Evolutionary conservation across 2,888 invertebrate genomes (phyloP).

Genomic region (Ormyrus nitidulus): DNA sequence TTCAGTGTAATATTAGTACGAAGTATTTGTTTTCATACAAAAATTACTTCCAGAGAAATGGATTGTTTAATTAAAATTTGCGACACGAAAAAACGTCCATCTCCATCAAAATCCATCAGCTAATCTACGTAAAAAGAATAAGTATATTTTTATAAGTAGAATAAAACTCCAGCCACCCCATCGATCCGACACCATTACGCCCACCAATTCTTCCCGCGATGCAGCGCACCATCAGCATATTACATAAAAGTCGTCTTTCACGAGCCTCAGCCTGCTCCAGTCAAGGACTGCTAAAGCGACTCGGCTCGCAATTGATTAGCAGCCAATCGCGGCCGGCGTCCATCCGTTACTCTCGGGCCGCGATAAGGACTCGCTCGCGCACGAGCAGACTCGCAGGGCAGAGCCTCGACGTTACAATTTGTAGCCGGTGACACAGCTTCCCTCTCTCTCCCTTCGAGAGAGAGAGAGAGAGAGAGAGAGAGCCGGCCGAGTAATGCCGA

Average conservation of each 20-base stretch:
- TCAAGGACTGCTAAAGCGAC: background rate
- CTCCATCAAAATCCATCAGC: no score
- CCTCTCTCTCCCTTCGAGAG: background rate
- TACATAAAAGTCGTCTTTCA: slow-evolving; percentile 48
- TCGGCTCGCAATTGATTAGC: slow-evolving; percentile 44
- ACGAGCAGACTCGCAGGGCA: background rate
- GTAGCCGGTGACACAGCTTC: slow-evolving; percentile 12
- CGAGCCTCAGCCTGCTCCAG: background rate
- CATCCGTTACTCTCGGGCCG: slow-evolving; percentile 23
- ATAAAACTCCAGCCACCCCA: no score
- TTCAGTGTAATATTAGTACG: no score
- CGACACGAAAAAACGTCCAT: no score
- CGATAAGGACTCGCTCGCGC: slow-evolving; percentile 5
- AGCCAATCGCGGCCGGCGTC: slow-evolving; percentile 23
- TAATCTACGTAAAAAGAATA: no score
- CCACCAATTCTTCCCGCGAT: no score
- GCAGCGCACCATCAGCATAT: slow-evolving; percentile 27
- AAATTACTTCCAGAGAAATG: no score
- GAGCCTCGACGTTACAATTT: slow-evolving; percentile 37
- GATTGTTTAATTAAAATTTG: no score
- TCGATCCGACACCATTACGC: no score
- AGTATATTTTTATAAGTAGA: no score
- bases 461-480: no score
- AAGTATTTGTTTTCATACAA: no score
- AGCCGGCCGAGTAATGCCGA: background rate